Conservation (phyloP, 2,113 vertebrate genomes). For the Clarias gariepinus region DNA sequence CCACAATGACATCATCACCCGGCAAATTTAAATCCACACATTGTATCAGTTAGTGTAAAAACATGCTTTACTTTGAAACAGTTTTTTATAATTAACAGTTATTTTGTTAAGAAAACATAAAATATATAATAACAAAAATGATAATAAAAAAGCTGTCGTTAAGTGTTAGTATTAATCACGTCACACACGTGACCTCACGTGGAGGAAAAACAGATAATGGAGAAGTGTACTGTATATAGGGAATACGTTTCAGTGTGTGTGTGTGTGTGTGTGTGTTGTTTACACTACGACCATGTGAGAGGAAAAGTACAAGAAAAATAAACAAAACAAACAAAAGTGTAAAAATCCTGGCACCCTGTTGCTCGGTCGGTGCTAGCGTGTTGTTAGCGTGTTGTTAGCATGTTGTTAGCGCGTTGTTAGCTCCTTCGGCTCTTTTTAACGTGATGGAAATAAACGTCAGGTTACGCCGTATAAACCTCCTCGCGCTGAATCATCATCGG, state of each 20-base stretch:
- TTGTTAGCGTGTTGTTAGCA: neutral
- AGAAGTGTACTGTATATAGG: neutral
- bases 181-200: neutral
- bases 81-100: too few relatives aligned
- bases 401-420: neutral
- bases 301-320: neutral
- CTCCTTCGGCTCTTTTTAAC: neutral
- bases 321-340: neutral
- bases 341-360: neutral
- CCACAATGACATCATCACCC: neutral
- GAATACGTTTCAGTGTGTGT: neutral
- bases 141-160: neutral
- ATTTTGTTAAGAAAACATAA: too few relatives aligned
- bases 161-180: neutral
- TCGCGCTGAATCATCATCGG: neutral
- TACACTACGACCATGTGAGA: neutral
- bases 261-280: neutral
- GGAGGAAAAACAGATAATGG: neutral
- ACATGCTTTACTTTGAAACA: too few relatives aligned
- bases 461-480: neutral
- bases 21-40: neutral
- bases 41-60: too few relatives aligned
- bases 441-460: neutral
- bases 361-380: neutral
- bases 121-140: too few relatives aligned